phyloP scores from a whole-genome alignment of 2,888 invertebrate species.

The Drosophila maculinotata region DNA sequence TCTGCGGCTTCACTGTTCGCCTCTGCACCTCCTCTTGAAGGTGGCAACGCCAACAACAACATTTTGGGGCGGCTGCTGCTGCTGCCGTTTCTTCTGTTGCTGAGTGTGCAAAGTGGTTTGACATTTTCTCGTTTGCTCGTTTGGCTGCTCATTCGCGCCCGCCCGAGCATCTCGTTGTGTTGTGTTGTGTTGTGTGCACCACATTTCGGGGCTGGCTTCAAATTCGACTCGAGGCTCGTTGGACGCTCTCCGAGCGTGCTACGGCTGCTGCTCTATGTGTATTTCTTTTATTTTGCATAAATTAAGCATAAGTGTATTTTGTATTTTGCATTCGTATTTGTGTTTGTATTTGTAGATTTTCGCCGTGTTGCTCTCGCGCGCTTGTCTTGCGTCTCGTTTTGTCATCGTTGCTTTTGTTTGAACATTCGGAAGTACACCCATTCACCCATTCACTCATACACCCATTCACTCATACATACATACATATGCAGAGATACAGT shows the following conservation, averaged over 20 bases:
- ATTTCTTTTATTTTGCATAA: constrained; percentile 80
- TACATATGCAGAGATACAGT: constrained; percentile 33
- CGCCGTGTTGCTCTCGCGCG: constrained; percentile 31
- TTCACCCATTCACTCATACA: too few species aligned
- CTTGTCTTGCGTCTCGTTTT: constrained; percentile 50
- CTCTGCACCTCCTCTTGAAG: constrained; percentile 47
- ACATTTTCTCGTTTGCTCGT: constrained; percentile 74
- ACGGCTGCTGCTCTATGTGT: constrained; percentile 49
- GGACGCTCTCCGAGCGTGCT: constrained; percentile 6
- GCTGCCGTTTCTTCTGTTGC: constrained; percentile 34
- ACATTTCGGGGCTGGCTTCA: constrained; percentile 55
- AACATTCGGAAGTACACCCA: constrained; percentile 64
- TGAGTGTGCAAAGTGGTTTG: constrained; percentile 73
- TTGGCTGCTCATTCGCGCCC: constrained; percentile 74
- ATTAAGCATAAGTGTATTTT: constrained; percentile 79
- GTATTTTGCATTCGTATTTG: constrained; percentile 60
- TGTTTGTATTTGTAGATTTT: constrained; percentile 45
- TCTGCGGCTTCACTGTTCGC: constrained; percentile 65
- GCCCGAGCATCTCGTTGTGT: constrained; percentile 61
- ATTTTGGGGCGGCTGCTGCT: constrained; percentile 44
- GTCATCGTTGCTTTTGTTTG: constrained; percentile 66
- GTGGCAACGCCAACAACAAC: constrained; percentile 35
- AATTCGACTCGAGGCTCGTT: constrained; percentile 18
- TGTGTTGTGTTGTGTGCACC: too few species aligned
- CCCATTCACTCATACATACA: too few species aligned